phyloP scores from a whole-genome alignment of 2,797 vertebrate genomes.

The Loriculus beryllinus region DNA sequence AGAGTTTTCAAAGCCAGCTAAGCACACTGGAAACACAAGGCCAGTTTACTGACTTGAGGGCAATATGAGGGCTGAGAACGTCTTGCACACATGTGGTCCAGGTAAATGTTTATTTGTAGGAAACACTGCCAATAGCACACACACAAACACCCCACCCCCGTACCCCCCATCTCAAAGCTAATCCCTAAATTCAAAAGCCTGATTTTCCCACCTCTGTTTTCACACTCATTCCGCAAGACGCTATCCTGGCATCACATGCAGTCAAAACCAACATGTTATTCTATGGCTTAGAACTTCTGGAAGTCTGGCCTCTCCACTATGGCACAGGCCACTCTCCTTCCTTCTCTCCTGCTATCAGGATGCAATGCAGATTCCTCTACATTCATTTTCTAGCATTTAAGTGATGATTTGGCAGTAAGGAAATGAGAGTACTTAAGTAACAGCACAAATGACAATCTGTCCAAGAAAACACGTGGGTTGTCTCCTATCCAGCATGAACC shows the following conservation, averaged over 20 bases:
- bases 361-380: not conserved
- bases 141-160: no score
- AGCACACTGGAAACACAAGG: fast-evolving
- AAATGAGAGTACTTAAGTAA: not conserved
- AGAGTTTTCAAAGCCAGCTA: not conserved
- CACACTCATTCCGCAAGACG: not conserved
- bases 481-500: not conserved
- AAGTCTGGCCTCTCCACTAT: not conserved
- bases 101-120: not conserved
- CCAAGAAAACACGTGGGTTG: not conserved
- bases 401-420: not conserved
- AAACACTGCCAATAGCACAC: not conserved
- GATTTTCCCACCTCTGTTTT: not conserved
- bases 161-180: no score
- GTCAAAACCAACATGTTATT: not conserved
- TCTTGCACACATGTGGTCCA: fast-evolving
- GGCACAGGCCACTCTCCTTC: not conserved
- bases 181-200: not conserved
- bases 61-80: not conserved
- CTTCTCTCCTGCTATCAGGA: not conserved
- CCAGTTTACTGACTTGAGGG: not conserved
- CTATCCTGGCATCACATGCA: not conserved
- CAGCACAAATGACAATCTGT: not conserved
- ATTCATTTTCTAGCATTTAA: not conserved
- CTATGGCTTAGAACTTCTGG: not conserved